Conservation (phyloP, 2,888 invertebrate species). For the Megamerina dolium region DNA sequence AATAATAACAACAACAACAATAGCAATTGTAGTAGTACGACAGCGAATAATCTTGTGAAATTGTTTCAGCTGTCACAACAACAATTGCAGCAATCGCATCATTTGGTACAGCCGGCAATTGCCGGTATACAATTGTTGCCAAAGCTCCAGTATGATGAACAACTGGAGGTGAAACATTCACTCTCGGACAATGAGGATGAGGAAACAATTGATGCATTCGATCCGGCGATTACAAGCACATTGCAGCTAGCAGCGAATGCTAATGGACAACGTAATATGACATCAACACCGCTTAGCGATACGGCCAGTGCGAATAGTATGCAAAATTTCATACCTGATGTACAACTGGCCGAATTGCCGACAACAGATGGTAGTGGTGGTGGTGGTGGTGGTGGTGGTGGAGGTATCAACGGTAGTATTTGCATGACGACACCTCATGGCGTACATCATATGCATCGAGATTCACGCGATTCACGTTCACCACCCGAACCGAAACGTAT, state of each 20-base stretch:
- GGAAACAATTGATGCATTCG: slow-evolving; percentile 44
- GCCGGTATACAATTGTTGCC: slow-evolving; percentile 12
- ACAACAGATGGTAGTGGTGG: slow-evolving; percentile 18
- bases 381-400: background rate
- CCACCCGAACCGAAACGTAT: slow-evolving; percentile 35
- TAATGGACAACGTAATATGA: slow-evolving; percentile 14
- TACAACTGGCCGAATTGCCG: slow-evolving; percentile 34
- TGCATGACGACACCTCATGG: background rate
- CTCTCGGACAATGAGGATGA: slow-evolving; percentile 45
- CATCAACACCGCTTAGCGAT: slow-evolving; percentile 37
- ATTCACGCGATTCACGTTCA: slow-evolving; percentile 17
- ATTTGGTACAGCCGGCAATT: slow-evolving; percentile 12
- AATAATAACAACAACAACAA: slow-evolving; percentile 28
- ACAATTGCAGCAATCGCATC: slow-evolving; percentile 21
- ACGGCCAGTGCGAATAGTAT: slow-evolving; percentile 43
- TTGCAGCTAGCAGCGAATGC: no score
- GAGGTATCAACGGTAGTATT: no score
- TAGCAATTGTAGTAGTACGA: slow-evolving; percentile 13
- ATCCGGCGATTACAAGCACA: slow-evolving; percentile 33
- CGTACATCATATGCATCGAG: slow-evolving; percentile 14
- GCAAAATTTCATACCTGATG: slow-evolving; percentile 43
- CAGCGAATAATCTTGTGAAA: slow-evolving; percentile 12
- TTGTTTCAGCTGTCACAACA: slow-evolving; percentile 19
- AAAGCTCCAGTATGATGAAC: slow-evolving; percentile 16
- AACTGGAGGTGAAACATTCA: slow-evolving; percentile 40